A percentile compares a stretch with the other conserved stretches of the same genome.
Conservation (phyloP, 1,140 invertebrate species). For the Heterodera carotae region DNA sequence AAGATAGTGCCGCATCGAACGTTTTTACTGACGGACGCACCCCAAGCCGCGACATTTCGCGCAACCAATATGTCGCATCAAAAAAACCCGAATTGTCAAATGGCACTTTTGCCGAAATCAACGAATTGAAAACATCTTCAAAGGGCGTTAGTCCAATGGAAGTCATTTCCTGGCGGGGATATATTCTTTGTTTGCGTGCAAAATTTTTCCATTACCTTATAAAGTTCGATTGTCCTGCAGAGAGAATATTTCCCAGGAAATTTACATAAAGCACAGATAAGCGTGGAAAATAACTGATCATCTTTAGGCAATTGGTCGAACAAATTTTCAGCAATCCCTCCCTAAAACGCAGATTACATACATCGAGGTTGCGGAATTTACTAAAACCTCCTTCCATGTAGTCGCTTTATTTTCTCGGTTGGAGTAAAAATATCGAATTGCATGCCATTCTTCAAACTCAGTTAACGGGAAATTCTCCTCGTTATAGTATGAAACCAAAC, state of each 20-base stretch:
- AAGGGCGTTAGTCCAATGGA: slow-evolving; percentile 1
- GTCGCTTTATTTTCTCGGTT: background rate
- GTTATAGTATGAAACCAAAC: slow-evolving; percentile 48
- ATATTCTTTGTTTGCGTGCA: too few relatives aligned
- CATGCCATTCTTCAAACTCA: slow-evolving; percentile 51
- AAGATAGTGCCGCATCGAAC: slow-evolving; percentile 4
- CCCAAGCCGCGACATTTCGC: slow-evolving; percentile 16
- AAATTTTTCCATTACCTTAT: background rate
- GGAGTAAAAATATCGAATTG: slow-evolving; percentile 38
- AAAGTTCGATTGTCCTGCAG: background rate
- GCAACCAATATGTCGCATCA: slow-evolving; percentile 12
- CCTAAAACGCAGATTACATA: slow-evolving; percentile 6
- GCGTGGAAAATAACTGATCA: slow-evolving; percentile 36
- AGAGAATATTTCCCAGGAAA: slow-evolving; percentile 17
- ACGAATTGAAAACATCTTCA: slow-evolving; percentile 27
- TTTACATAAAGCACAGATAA: slow-evolving; percentile 49
- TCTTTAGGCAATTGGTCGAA: slow-evolving; percentile 44
- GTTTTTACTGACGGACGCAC: slow-evolving; percentile 11
- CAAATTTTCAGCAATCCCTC: slow-evolving; percentile 42
- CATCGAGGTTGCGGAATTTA: too few relatives aligned
- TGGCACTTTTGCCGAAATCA: background rate
- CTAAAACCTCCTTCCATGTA: slow-evolving; percentile 12
- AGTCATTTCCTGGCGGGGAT: slow-evolving; percentile 25
- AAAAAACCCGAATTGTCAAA: slow-evolving; percentile 1
- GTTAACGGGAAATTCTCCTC: slow-evolving; percentile 43